Evolutionary conservation across 2,888 invertebrate species (phyloP), one percentile per base, ranked within the genome.

Genomic region (Hyles lineata): DNA sequence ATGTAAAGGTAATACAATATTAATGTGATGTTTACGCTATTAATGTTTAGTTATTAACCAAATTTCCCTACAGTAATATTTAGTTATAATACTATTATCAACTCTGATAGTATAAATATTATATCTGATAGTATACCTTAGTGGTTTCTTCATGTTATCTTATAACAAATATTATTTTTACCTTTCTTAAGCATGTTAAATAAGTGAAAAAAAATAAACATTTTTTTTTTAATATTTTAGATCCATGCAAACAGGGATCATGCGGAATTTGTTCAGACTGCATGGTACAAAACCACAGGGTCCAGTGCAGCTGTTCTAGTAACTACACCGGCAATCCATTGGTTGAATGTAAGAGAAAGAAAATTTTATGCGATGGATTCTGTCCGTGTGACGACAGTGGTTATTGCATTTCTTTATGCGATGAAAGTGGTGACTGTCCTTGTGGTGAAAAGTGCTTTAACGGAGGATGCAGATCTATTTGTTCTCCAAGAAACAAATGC

Each of bases 261-360:
- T 98, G 98, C 87, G 98, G 98, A 69, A 95, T 96, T 69, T 98
- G 98, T 87, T 97, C 98, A 23, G 96, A 96, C 71, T 98, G 98
- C 83, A 95, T 96, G 83, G 98, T 98, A 4, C 95, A 96, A 72
- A 97, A 97, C 87, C 98, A 98, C 85, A 96, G 97, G 43, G 97
- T 97, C 0, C 97, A 98, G 84, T 98, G 98, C 85, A 97, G 97
- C 84, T 98, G 98, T 82, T 97, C 98, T 3, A 93, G 96, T 70
- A 97, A 97, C 84, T 97, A 97, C 81, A 95, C 97, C 58, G 98
- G 98, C 0, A 97, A 98, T 90, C 97, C 98, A 3, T 93, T 97
- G 7, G 96, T 96, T 1, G 96, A 97, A 78, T 98, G 98, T 84
- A 96, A 96, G 71, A 96, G 96, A 87, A 97, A 97, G 70, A 96